A percentile compares a stretch with the other conserved stretches of the same genome.
Conservation (phyloP, 2,888 invertebrate genomes). For the Panorpa germanica region DNA sequence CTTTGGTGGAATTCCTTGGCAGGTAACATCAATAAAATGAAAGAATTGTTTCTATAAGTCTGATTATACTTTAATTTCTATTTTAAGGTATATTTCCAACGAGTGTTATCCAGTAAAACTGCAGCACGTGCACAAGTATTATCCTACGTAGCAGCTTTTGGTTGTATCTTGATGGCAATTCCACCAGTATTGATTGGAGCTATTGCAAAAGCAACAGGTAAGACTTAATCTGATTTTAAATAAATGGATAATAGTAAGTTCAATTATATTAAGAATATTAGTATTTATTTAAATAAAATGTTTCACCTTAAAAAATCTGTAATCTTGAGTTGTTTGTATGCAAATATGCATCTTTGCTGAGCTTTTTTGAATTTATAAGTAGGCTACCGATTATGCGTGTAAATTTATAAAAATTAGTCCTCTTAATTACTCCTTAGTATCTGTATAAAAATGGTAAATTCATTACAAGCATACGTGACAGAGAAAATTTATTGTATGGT, state of each 20-base stretch:
- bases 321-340: too few species aligned
- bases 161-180: slow-evolving; percentile 92
- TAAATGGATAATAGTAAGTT: too few species aligned
- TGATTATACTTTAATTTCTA: slow-evolving; percentile 7
- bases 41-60: background rate
- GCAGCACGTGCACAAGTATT: slow-evolving; percentile 83
- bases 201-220: slow-evolving; percentile 88
- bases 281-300: slow-evolving; percentile 4
- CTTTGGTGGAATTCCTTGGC: slow-evolving; percentile 96
- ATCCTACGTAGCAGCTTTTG: slow-evolving; percentile 89
- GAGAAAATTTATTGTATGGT: too few species aligned
- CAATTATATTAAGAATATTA: background rate
- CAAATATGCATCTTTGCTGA: too few species aligned
- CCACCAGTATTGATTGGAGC: slow-evolving; percentile 95
- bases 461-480: too few species aligned
- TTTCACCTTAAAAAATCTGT: too few species aligned
- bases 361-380: too few species aligned
- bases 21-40: slow-evolving; percentile 29
- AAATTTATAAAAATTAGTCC: too few species aligned
- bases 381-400: too few species aligned
- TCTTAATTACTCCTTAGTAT: too few species aligned
- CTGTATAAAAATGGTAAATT: too few species aligned
- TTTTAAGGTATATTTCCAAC: slow-evolving; percentile 83
- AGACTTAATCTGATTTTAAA: too few species aligned
- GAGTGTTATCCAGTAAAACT: slow-evolving; percentile 90